A percentile compares a stretch with the other conserved stretches of the same genome.
Evolutionary conservation across 1,140 invertebrate species (phyloP).

Genomic region (Triops longicaudatus): DNA sequence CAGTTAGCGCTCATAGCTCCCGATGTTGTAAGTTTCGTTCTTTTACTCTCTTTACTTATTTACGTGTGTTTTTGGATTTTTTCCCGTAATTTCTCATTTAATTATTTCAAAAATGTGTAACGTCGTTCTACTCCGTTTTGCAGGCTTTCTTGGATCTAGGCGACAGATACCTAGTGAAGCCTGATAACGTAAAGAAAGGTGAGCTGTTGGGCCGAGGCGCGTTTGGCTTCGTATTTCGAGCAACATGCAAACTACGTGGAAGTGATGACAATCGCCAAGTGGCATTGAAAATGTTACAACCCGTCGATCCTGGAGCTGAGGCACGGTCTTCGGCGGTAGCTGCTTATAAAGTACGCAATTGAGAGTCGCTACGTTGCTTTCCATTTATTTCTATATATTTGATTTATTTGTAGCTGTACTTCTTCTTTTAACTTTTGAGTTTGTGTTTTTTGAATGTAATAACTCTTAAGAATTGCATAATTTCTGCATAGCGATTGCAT

Average conservation of each 20-base stretch:
- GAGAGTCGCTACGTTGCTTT: not conserved
- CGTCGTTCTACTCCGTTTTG: slow-evolving; percentile 30
- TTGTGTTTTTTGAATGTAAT: no score
- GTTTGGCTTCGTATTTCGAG: slow-evolving; percentile 94
- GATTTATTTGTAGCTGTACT: no score
- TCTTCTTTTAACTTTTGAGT: no score
- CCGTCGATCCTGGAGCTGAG: slow-evolving; percentile 73
- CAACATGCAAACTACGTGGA: slow-evolving; percentile 55
- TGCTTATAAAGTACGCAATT: slow-evolving; percentile 60
- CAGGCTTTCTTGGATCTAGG: slow-evolving; percentile 82
- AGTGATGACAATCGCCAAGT: slow-evolving; percentile 56
- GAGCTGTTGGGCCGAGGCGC: slow-evolving; percentile 78
- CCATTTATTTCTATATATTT: slow-evolving; percentile 18
- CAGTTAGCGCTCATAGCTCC: slow-evolving; percentile 66
- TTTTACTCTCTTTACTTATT: slow-evolving; percentile 22
- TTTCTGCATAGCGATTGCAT: no score
- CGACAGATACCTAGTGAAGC: slow-evolving; percentile 63
- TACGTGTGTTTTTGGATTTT: not conserved
- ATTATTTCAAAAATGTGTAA: slow-evolving; percentile 27
- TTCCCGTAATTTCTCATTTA: slow-evolving; percentile 16
- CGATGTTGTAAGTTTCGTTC: slow-evolving; percentile 55
- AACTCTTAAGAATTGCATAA: no score
- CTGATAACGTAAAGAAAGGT: slow-evolving; percentile 59
- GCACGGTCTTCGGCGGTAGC: slow-evolving; percentile 61
- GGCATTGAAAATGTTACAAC: slow-evolving; percentile 92